phyloP scores from a whole-genome alignment of 2,797 vertebrate genomes.

The Atherinosoma microstoma region DNA sequence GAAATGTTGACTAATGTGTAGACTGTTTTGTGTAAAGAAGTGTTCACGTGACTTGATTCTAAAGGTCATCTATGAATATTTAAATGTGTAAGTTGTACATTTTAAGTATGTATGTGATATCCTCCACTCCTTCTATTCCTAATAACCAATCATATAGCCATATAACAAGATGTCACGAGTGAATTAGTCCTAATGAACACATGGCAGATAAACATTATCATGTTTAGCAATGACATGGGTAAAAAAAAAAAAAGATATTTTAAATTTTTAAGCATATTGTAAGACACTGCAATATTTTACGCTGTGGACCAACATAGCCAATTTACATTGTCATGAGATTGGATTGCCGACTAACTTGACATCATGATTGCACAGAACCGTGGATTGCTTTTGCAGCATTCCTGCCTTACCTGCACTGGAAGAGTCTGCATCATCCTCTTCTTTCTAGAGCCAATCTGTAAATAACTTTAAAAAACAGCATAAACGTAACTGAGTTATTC shows the following conservation, averaged over 20 bases:
- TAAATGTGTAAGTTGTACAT: neutral
- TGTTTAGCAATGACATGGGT: no score
- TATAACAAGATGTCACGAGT: no score
- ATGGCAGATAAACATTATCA: no score
- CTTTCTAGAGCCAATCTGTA: conserved; percentile 91
- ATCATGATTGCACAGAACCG: neutral
- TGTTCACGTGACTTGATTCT: neutral
- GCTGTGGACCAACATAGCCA: neutral
- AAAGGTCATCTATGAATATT: neutral
- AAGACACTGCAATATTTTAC: neutral
- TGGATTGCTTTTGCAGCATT: neutral
- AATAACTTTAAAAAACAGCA: conserved; percentile 84
- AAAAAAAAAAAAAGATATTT: no score
- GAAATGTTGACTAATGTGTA: neutral
- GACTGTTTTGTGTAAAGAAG: neutral
- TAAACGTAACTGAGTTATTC: neutral
- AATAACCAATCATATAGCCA: no score
- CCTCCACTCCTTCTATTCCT: no score
- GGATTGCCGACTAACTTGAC: neutral
- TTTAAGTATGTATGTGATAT: neutral
- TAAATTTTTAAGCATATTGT: neutral
- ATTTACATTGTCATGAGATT: neutral
- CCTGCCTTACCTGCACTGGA: conserved; percentile 83
- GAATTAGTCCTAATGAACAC: no score
- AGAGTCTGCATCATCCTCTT: conserved; percentile 85